Evolutionary conservation across 1,140 invertebrate species (phyloP), one percentile per base, ranked within the genome.

Genomic region (Drosophila ohnishii): DNA sequence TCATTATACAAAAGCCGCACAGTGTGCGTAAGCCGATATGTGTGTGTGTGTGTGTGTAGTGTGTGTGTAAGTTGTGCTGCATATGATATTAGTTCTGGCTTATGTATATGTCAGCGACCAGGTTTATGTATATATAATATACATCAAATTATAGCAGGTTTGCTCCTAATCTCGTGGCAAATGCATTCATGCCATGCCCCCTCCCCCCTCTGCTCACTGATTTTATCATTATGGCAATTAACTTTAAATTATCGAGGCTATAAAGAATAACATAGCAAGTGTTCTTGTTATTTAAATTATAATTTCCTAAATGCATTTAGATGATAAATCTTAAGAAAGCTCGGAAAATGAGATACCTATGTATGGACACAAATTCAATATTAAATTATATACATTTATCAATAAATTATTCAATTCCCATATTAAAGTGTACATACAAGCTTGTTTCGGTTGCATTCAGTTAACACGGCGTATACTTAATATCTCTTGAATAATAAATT

Each of bases 1-100:
- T 61, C 64, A 76, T 42, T 58, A 70, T 50, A 75, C 60, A 48
- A 42, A 53, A 65, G 64, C 58, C 58, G 37, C 62, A 60, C 57
- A 16, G 51, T 55, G 34, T 60, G 39, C 19, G 34, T 51, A 25
- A 58, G 66, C 16, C 42, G 28, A 30, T 39, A 25, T 40, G 19
- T 32, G 44, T 14, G 51, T 56, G 47, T 25, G 5, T 37, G 40
- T n/a, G n/a, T n/a, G n/a, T n/a, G n/a, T n/a, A n/a, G 51, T 56
- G 47, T 25, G 5, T 45, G 30, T 50, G 22, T 44, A 45, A 34
- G 51, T 53, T 61, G 19, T 59, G 65, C 35, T 48, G 53, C 74
- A 78, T 75, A 75, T 75, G 74, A 75, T 75, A 75, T 75, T 75
- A 75, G 73, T 75, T 59, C 51, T 53, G 45, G 34, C 44, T 19